Percentiles rank a stretch among this genome's conserved stretches.
These are phyloP conservation scores for Poeciliopsis turrubarensis DNA, from an alignment of 2,113 vertebrate genomes.

Conservation along the genomic window DNA sequence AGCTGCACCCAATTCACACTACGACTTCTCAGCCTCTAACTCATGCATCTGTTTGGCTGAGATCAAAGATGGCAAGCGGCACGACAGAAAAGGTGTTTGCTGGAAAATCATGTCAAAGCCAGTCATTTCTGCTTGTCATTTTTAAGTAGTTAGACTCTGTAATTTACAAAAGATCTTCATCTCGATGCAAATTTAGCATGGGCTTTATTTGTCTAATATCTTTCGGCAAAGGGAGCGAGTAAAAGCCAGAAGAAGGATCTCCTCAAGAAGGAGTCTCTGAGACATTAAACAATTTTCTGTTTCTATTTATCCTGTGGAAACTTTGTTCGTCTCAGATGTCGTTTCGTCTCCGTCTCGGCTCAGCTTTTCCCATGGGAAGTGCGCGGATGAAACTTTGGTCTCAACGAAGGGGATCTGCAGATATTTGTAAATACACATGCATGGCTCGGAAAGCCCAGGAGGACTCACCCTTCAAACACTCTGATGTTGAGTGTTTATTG, in stretches of 20 bases:
- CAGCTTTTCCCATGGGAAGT: slow-evolving; percentile 60
- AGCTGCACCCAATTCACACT: neutral
- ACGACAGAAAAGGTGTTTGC: slow-evolving; percentile 2
- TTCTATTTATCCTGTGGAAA: slow-evolving; percentile 18
- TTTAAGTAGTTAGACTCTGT: neutral
- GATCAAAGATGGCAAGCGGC: slow-evolving; percentile 36
- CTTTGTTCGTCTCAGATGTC: slow-evolving; percentile 37
- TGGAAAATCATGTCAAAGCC: neutral
- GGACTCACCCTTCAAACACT: slow-evolving; percentile 56
- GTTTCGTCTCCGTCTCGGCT: slow-evolving; percentile 33
- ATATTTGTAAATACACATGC: slow-evolving; percentile 63
- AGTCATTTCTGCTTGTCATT: neutral
- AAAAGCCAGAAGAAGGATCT: slow-evolving; percentile 1
- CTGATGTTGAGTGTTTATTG: slow-evolving; percentile 55
- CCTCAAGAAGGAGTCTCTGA: neutral
- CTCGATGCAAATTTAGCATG: neutral
- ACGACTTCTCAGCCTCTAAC: slow-evolving; percentile 6
- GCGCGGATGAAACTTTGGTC: slow-evolving; percentile 42
- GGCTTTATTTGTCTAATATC: slow-evolving; percentile 4
- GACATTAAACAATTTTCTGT: slow-evolving; percentile 31
- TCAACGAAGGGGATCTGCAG: slow-evolving; percentile 57
- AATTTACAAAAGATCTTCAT: neutral
- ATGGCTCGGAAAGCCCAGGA: slow-evolving; percentile 31
- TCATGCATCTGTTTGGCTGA: slow-evolving; percentile 32
- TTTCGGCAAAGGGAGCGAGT: neutral